These are phyloP conservation scores for Sorex maritimensis DNA, from an alignment of 2,797 vertebrate species.

Conservation along the genomic window DNA sequence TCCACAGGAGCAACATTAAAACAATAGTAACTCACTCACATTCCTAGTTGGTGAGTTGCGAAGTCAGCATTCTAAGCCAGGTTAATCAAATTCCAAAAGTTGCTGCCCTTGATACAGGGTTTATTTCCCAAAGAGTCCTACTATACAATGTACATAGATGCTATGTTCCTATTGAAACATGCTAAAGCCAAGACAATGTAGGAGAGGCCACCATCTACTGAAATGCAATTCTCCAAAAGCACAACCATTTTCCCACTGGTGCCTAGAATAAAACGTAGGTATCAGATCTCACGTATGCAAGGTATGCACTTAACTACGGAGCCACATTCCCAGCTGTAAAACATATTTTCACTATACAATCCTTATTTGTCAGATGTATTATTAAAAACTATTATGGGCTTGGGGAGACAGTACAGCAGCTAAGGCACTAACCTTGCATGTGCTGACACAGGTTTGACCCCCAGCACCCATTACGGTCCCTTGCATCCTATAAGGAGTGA, in stretches of 20 bases:
- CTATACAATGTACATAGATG: neutral
- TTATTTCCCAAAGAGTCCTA: neutral
- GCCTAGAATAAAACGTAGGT: no score
- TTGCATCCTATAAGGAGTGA: no score
- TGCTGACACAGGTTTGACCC: no score
- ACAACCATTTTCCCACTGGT: neutral
- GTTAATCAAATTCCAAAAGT: constrained; percentile 42
- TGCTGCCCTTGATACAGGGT: neutral
- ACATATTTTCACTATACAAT: neutral
- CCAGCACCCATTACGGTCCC: no score
- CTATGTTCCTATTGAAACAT: neutral
- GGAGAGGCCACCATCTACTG: neutral
- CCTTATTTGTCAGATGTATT: neutral
- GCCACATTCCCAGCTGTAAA: no score
- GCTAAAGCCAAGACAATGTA: neutral
- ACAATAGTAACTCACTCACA: neutral
- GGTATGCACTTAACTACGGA: no score
- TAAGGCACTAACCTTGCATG: no score
- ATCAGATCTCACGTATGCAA: no score
- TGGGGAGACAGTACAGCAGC: no score
- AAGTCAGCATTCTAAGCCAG: neutral
- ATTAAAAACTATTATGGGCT: neutral
- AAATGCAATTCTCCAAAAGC: neutral
- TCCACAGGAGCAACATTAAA: constrained; percentile 31
- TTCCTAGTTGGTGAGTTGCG: neutral